phyloP scores from a whole-genome alignment of 2,888 invertebrate species.

The Mythimna pallens region DNA sequence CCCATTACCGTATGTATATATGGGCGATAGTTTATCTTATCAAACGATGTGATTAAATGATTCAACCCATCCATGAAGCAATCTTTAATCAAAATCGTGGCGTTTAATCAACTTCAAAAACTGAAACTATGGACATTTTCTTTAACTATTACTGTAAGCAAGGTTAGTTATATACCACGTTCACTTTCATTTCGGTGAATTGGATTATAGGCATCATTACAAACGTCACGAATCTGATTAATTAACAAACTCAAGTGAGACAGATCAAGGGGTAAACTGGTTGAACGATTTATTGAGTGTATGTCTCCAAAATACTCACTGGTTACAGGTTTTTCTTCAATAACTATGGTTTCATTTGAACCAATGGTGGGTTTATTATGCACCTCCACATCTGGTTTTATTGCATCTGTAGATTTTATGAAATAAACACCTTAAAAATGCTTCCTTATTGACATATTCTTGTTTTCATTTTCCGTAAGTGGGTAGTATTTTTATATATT shows the following conservation, averaged over 20 bases:
- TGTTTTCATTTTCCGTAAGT: conserved; percentile 64
- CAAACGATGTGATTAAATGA: conserved; percentile 77
- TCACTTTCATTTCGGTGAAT: conserved; percentile 74
- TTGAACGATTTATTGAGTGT: conserved; percentile 74
- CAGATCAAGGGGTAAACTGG: conserved; percentile 73
- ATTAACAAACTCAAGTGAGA: conserved; percentile 68
- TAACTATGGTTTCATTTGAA: conserved; percentile 84
- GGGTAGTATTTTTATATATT: conserved; percentile 60
- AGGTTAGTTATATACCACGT: conserved; percentile 68
- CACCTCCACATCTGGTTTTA: conserved; percentile 87
- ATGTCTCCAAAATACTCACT: conserved; percentile 85
- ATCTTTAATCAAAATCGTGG: conserved; percentile 74
- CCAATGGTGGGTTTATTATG: conserved; percentile 81
- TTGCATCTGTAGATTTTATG: conserved; percentile 88
- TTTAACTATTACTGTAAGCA: conserved; percentile 57
- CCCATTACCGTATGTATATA: conserved; percentile 76
- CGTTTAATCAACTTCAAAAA: conserved; percentile 63
- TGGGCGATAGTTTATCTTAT: conserved; percentile 80
- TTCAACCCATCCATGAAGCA: conserved; percentile 80
- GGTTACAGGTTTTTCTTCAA: conserved; percentile 84
- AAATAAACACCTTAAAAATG: conserved; percentile 82
- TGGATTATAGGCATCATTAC: conserved; percentile 63
- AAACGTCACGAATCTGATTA: conserved; percentile 79
- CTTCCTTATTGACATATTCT: conserved; percentile 65
- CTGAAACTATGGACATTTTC: conserved; percentile 45